phyloP scores from a whole-genome alignment of 53 echinoderm and acorn worm species.

The Antedon mediterranea region DNA sequence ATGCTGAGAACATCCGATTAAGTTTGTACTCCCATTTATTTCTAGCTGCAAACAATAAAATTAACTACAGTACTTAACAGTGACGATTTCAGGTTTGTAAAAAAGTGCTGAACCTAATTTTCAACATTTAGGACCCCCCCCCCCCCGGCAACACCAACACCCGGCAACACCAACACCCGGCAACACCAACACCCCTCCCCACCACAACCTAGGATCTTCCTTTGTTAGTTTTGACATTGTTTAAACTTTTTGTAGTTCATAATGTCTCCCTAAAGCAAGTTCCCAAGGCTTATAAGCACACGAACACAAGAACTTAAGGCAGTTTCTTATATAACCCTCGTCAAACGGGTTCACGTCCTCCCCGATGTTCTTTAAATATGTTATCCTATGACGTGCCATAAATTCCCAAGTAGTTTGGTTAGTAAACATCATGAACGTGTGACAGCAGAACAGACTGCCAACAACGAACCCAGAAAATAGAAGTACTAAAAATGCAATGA shows the following conservation, averaged over 20 bases:
- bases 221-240: too few relatives aligned
- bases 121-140: too few relatives aligned
- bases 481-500: conserved; percentile 48
- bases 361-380: conserved; percentile 77
- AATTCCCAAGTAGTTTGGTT: conserved; percentile 98
- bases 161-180: too few relatives aligned
- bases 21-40: too few relatives aligned
- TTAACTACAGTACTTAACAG: too few relatives aligned
- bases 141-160: too few relatives aligned
- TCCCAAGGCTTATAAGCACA: conserved; percentile 65
- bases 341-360: conserved; percentile 75
- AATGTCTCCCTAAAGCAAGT: not conserved
- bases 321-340: conserved; percentile 72
- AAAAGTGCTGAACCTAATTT: too few relatives aligned
- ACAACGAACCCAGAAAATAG: conserved; percentile 40
- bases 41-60: too few relatives aligned
- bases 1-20: too few relatives aligned
- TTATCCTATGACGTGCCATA: conserved; percentile 92
- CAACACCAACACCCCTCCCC: too few relatives aligned
- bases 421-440: conserved; percentile 78
- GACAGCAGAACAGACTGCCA: conserved; percentile 67
- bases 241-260: not conserved
- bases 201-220: too few relatives aligned
- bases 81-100: too few relatives aligned
- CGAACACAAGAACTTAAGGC: conserved; percentile 78